Conservation (phyloP, 1,140 invertebrate species). For the Ostrea edulis region DNA sequence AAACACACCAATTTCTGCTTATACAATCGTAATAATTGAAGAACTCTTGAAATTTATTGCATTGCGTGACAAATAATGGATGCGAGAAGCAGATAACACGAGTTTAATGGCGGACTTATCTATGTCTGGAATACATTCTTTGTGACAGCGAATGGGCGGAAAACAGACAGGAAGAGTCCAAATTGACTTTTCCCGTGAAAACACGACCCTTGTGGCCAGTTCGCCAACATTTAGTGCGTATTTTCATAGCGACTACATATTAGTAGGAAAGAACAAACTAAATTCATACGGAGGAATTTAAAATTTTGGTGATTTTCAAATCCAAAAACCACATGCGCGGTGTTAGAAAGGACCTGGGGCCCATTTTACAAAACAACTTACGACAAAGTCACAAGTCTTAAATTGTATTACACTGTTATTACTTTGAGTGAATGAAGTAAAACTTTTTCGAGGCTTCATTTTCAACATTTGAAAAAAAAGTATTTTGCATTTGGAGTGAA, state of each 20-base stretch:
- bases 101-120: background rate
- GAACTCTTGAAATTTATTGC: constrained; percentile 4
- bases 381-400: too few species aligned
- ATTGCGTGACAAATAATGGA: constrained; percentile 29
- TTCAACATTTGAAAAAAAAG: too few species aligned
- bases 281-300: too few species aligned
- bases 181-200: background rate
- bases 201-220: background rate
- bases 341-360: too few species aligned
- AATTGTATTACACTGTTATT: too few species aligned
- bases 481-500: too few species aligned
- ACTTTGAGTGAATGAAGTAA: too few species aligned
- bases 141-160: background rate
- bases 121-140: background rate
- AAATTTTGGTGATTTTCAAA: too few species aligned
- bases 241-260: background rate
- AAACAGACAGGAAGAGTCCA: constrained; percentile 2
- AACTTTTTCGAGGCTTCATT: too few species aligned
- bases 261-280: too few species aligned
- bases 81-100: constrained; percentile 14
- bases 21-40: background rate
- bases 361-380: too few species aligned
- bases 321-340: too few species aligned
- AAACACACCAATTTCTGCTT: background rate
- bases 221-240: background rate